phyloP scores from a whole-genome alignment of 2,888 invertebrate species.

The Agrotis exclamationis region DNA sequence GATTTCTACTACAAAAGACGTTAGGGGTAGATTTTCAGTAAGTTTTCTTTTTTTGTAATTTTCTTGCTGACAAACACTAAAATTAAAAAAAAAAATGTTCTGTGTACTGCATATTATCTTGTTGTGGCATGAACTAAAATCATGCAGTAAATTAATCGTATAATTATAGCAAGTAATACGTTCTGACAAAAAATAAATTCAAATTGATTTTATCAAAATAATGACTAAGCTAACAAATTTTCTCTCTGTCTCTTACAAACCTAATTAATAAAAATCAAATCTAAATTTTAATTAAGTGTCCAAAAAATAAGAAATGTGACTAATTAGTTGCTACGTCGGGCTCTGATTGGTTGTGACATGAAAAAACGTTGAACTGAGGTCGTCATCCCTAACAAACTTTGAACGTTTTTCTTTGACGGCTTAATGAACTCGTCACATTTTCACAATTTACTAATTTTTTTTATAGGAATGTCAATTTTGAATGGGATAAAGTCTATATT shows the following conservation, averaged over 20 bases:
- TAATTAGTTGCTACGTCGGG: constrained; percentile 23
- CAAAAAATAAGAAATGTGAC: constrained; percentile 22
- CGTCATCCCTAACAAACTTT: constrained; percentile 34
- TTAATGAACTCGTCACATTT: constrained; percentile 43
- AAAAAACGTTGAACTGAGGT: constrained; percentile 20
- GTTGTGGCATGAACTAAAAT: too few relatives aligned
- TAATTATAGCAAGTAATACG: too few relatives aligned
- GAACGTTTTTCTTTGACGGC: constrained; percentile 29
- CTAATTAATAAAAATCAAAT: constrained; percentile 14
- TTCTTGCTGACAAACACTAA: too few relatives aligned
- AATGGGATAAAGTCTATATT: neutral
- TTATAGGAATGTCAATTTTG: constrained; percentile 14
- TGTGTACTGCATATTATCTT: too few relatives aligned
- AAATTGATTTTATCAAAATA: neutral
- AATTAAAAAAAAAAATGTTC: too few relatives aligned
- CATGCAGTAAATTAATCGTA: too few relatives aligned
- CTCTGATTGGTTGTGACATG: constrained; percentile 24
- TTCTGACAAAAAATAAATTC: too few relatives aligned
- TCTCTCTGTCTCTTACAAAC: neutral
- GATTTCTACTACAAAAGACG: neutral
- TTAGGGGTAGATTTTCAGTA: too few relatives aligned
- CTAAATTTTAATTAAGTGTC: constrained; percentile 16
- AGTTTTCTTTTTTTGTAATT: too few relatives aligned
- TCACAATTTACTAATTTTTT: constrained; percentile 14
- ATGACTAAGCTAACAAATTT: neutral